phyloP scores from a whole-genome alignment of 2,888 invertebrate species.

The Leucophenga montana region DNA sequence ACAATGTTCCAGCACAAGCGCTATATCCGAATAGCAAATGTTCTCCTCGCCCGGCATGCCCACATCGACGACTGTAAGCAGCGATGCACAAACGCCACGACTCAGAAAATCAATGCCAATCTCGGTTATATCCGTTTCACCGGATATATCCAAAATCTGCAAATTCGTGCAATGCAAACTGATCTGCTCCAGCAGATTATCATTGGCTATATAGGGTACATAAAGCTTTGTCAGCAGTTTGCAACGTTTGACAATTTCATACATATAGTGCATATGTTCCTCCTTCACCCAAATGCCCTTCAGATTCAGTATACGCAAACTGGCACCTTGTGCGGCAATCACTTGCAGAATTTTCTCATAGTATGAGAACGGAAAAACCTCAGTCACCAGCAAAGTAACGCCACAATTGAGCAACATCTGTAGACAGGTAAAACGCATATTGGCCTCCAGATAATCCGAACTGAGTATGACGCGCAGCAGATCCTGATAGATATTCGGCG shows the following conservation, averaged over 20 bases:
- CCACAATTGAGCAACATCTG: constrained; percentile 79
- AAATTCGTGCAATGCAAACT: constrained; percentile 76
- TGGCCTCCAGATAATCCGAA: constrained; percentile 80
- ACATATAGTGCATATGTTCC: constrained; percentile 79
- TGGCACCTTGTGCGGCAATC: constrained; percentile 78
- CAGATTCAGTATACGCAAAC: constrained; percentile 78
- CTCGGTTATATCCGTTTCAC: constrained; percentile 81
- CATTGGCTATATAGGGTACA: constrained; percentile 82
- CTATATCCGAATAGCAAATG: constrained; percentile 79
- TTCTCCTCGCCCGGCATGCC: constrained; percentile 82
- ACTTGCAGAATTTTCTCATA: constrained; percentile 80
- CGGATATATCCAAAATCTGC: constrained; percentile 79
- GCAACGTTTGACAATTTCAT: constrained; percentile 77
- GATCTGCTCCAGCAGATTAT: constrained; percentile 78
- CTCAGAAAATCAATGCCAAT: constrained; percentile 78
- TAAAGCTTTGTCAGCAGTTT: constrained; percentile 77
- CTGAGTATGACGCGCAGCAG: constrained; percentile 78
- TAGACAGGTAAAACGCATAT: constrained; percentile 79
- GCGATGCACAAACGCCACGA: constrained; percentile 75
- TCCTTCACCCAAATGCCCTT: constrained; percentile 84
- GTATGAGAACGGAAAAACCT: constrained; percentile 82
- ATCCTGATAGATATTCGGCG: constrained; percentile 81
- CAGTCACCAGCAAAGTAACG: constrained; percentile 79
- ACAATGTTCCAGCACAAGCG: constrained; percentile 77
- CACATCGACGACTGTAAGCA: constrained; percentile 78